phyloP scores from a whole-genome alignment of 2,113 vertebrate genomes.

The Heterotilapia buettikoferi region DNA sequence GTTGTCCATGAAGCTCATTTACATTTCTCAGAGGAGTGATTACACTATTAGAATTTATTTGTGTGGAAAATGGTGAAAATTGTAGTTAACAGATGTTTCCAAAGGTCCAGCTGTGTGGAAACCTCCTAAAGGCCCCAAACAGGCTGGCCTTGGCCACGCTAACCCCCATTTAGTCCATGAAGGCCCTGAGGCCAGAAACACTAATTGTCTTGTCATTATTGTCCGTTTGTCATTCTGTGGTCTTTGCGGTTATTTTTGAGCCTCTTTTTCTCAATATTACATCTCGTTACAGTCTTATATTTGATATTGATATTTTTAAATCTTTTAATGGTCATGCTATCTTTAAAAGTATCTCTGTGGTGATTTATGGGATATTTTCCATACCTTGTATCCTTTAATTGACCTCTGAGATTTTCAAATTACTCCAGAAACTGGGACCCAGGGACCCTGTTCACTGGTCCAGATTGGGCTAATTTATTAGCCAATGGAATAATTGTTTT shows the following conservation, averaged over 20 bases:
- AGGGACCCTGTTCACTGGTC: neutral
- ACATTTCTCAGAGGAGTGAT: neutral
- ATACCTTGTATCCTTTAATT: neutral
- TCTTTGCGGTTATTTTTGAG: neutral
- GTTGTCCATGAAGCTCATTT: neutral
- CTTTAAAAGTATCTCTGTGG: neutral
- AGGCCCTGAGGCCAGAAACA: neutral
- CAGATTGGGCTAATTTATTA: neutral
- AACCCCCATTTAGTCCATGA: too few species aligned
- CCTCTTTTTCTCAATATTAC: neutral
- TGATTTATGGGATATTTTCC: neutral
- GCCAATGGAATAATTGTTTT: neutral
- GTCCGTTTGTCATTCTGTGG: neutral
- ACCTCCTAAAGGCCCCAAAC: neutral
- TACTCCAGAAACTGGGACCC: neutral
- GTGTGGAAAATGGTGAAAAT: neutral
- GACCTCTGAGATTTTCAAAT: too few species aligned
- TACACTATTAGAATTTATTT: neutral
- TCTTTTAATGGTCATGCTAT: neutral
- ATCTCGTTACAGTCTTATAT: neutral
- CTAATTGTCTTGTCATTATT: neutral
- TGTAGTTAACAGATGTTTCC: neutral
- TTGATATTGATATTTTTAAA: neutral
- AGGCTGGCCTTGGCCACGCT: neutral
- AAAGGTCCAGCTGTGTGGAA: neutral